Conservation (phyloP, 23 tunicate genomes). For the Aplidium turbinatum region DNA sequence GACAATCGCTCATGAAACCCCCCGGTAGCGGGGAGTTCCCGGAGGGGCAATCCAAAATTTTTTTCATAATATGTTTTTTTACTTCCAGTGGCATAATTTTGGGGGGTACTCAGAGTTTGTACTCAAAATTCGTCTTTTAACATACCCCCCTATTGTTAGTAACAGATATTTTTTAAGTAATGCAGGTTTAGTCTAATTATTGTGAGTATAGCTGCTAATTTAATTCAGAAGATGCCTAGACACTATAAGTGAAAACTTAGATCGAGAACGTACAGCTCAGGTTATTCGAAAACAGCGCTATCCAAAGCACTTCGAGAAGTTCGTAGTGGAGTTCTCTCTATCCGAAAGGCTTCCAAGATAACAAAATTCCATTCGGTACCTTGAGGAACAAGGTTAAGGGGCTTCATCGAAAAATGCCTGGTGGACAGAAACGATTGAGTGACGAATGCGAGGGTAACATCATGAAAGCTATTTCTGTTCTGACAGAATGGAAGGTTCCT, state of each 20-base stretch:
- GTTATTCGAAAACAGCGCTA: constrained; percentile 1
- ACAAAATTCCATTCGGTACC: background rate
- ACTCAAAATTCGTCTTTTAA: too few species aligned
- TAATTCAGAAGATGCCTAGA: too few species aligned
- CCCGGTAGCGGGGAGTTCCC: too few species aligned
- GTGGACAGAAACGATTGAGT: constrained; percentile 13
- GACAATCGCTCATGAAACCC: too few species aligned
- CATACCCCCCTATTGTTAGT: too few species aligned
- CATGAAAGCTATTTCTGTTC: background rate
- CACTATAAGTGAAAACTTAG: constrained; percentile 15
- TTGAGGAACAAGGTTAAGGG: constrained; percentile 9
- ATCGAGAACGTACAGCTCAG: constrained; percentile 6
- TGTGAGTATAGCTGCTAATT: too few species aligned
- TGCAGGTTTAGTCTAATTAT: too few species aligned
- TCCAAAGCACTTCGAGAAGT: constrained; percentile 9
- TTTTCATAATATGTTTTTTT: too few species aligned
- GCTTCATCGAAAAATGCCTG: background rate
- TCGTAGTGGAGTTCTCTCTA: background rate
- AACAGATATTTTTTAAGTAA: too few species aligned
- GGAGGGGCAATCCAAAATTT: too few species aligned
- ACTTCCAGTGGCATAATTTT: too few species aligned
- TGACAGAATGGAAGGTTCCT: constrained; percentile 25
- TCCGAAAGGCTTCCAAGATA: constrained; percentile 1
- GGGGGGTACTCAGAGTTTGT: too few species aligned
- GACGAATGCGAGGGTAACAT: constrained; percentile 13